Percentiles rank a stretch among this genome's conserved stretches.
Evolutionary conservation across 2,888 invertebrate genomes (phyloP).

Genomic region (Andrena fulva): DNA sequence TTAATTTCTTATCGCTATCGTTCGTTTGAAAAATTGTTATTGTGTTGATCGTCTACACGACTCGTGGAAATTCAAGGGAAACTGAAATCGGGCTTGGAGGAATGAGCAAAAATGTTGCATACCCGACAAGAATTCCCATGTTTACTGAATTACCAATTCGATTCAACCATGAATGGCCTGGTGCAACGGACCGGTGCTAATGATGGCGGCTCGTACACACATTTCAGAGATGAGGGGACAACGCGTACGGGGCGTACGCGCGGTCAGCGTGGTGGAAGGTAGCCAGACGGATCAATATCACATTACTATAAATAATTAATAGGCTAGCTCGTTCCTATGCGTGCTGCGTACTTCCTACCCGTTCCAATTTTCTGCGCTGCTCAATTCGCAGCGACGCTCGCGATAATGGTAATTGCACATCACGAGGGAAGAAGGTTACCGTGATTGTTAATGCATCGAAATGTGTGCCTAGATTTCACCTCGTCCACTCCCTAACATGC

Average conservation of each 20-base stretch:
- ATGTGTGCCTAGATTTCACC: neutral
- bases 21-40: neutral
- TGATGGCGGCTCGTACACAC: slow-evolving; percentile 47
- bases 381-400: slow-evolving; percentile 17
- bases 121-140: neutral
- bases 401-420: slow-evolving; percentile 38
- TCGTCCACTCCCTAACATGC: neutral
- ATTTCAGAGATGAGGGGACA: slow-evolving; percentile 40
- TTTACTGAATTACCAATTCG: slow-evolving; percentile 40
- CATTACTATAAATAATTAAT: slow-evolving; percentile 84
- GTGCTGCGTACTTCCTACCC: slow-evolving; percentile 55
- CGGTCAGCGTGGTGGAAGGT: slow-evolving; percentile 72
- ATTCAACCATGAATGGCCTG: slow-evolving; percentile 49
- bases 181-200: slow-evolving; percentile 47
- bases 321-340: slow-evolving; percentile 57
- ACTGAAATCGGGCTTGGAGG: neutral
- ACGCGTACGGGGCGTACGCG: slow-evolving; percentile 62
- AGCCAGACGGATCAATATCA: slow-evolving; percentile 82
- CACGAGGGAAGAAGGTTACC: neutral
- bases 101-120: neutral
- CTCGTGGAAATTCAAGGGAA: neutral
- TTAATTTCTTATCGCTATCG: no score
- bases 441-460: neutral
- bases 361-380: slow-evolving; percentile 54
- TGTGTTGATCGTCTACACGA: neutral